Conservation (phyloP, 2,113 vertebrate species). For the Phainopepla nitens region DNA sequence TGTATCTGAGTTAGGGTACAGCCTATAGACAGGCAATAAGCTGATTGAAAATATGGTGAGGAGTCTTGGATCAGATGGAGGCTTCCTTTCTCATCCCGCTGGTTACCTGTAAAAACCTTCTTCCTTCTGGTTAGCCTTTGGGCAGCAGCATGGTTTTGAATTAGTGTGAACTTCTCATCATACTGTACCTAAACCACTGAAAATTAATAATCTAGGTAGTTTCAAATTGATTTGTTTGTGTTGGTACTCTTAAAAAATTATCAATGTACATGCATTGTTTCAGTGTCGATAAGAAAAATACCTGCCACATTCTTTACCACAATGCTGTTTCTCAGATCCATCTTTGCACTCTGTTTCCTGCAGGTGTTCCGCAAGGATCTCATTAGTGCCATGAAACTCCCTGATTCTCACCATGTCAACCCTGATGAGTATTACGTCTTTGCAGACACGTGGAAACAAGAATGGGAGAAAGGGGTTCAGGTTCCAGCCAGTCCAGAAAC, state of each 20-base stretch:
- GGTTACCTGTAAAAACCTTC: background rate
- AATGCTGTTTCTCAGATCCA: background rate
- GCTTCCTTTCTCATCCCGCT: background rate
- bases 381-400: slow-evolving; percentile 99
- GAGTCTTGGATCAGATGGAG: background rate
- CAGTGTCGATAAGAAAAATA: background rate
- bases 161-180: background rate
- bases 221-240: background rate
- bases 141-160: background rate
- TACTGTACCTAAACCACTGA: background rate
- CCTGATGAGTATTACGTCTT: slow-evolving; percentile 93
- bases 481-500: slow-evolving; percentile 90
- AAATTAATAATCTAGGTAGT: background rate
- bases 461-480: slow-evolving; percentile 99
- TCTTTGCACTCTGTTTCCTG: background rate
- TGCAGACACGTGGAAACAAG: slow-evolving; percentile 93
- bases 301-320: rapidly evolving
- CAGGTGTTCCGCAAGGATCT: slow-evolving; percentile 99
- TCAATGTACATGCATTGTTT: background rate
- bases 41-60: background rate
- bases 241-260: background rate
- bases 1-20: background rate
- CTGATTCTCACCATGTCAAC: slow-evolving; percentile 91
- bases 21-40: background rate
- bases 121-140: background rate